phyloP scores from a whole-genome alignment of 2,797 vertebrate species.

The Leuciscus waleckii region DNA sequence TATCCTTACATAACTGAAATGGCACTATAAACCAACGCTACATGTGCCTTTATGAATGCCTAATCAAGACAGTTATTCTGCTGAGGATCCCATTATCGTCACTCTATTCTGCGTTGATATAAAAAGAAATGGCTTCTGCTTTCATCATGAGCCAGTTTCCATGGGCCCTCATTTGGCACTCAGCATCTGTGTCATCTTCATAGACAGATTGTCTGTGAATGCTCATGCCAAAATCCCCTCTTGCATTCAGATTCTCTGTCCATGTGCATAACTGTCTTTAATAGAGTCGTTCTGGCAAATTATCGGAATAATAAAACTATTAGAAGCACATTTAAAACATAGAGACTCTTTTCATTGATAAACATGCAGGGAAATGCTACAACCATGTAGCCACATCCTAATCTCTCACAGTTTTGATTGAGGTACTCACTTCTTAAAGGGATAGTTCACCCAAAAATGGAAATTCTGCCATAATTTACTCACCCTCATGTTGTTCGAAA shows the following conservation, averaged over 20 bases:
- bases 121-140: constrained; percentile 30
- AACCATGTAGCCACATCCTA: not conserved
- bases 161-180: constrained; percentile 35
- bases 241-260: not conserved
- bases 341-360: not conserved
- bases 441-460: not conserved
- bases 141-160: constrained; percentile 44
- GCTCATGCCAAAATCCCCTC: constrained; percentile 27
- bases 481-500: no score
- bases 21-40: not conserved
- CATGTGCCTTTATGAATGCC: constrained; percentile 14
- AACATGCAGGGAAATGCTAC: not conserved
- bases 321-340: not conserved
- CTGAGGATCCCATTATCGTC: not conserved
- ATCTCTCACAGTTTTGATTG: no score
- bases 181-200: constrained; percentile 4
- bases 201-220: constrained; percentile 13
- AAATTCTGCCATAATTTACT: not conserved
- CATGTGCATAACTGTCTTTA: constrained; percentile 15
- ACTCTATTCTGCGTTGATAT: constrained; percentile 2
- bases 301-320: not conserved
- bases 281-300: constrained; percentile 11
- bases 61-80: constrained; percentile 11
- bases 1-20: constrained; percentile 1
- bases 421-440: not conserved